Base-by-base conservation (phyloP, 2,797 vertebrate genomes). In the Podarcis lilfordi region DNA sequence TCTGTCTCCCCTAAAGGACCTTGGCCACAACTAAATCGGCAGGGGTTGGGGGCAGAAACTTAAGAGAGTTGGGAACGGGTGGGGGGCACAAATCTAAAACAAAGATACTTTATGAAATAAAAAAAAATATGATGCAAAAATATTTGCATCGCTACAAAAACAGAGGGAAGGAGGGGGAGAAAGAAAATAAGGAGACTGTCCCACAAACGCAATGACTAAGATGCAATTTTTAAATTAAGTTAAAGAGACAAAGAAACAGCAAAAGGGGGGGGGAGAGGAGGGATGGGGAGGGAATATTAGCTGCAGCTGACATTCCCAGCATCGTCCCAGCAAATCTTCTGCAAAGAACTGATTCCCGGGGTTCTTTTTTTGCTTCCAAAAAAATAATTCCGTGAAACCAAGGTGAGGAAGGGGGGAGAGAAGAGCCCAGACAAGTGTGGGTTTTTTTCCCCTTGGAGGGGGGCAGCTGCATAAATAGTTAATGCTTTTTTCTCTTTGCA, bases 191-290 rank as follows among this genome's bases (percentile, higher is more conserved):
- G 92, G 89, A 68, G 87, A 91, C 6, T 15, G 8, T 74, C 59
- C 27, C 83, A n/a, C 19, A 45, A 85, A 91, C 91, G 89, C 82
- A 88, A 86, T 91, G 92, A 93, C 93, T 86, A 91, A 94, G 91
- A 93, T 90, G 93, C 94, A 92, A 61, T 93, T 92, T 95, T 95
- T 66, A 95, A 95, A 95, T 95, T 96, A 95, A 96, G 92, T 94
- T 95, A 95, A 37, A 92, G 87, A 94, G 92, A 94, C 91, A 91
- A 90, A 91, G 93, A 95, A 94, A 91, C 92, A 89, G 93, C 93
- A 88, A 55, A 55, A 1, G 91, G 80, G 83, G 86, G 91, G 86
- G 89, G 87, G 80, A 66, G 37, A 8, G n/a, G 29, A 71, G 89
- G 35, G 43, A 43, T 43, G 1, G 43, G 32, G 61, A 29, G 35